These are phyloP conservation scores for Antedon mediterranea DNA, from an alignment of 53 echinoderm and acorn worm genomes.

Conservation along the genomic window DNA sequence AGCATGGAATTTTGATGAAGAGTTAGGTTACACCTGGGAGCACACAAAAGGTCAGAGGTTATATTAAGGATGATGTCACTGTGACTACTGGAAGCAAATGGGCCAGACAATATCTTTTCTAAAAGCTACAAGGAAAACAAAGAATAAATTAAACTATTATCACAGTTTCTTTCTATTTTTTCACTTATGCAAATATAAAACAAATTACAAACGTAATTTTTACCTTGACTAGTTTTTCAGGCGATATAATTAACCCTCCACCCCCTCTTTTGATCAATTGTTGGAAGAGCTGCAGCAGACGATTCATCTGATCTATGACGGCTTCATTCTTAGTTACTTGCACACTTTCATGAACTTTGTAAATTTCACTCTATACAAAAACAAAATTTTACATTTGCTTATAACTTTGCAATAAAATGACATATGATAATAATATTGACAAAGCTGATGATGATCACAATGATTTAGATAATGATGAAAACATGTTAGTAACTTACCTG, in stretches of 20 bases:
- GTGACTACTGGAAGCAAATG: conserved; percentile 2
- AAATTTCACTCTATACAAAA: too few species aligned
- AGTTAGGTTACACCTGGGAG: conserved; percentile 14
- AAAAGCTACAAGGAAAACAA: conserved; percentile 7
- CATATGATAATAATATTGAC: too few species aligned
- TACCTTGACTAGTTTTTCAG: conserved; percentile 6
- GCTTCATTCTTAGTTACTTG: not conserved
- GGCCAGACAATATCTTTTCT: conserved; percentile 4
- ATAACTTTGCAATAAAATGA: too few species aligned
- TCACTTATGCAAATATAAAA: too few species aligned
- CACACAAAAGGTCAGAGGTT: conserved; percentile 16
- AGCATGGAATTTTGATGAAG: conserved; percentile 9
- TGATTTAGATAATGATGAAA: too few species aligned
- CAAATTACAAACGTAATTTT: too few species aligned
- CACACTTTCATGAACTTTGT: too few species aligned
- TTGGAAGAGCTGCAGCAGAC: not conserved
- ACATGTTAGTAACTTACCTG: conserved; percentile 31
- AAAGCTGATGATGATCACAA: too few species aligned
- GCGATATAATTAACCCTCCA: not conserved
- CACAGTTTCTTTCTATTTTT: too few species aligned
- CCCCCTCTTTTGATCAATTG: conserved; percentile 6
- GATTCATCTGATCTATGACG: not conserved
- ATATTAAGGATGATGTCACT: conserved; percentile 14
- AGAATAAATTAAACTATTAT: too few species aligned
- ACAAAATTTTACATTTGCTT: too few species aligned